Evolutionary conservation across 1,140 invertebrate species (phyloP).

Genomic region (Sarcophaga bullata): DNA sequence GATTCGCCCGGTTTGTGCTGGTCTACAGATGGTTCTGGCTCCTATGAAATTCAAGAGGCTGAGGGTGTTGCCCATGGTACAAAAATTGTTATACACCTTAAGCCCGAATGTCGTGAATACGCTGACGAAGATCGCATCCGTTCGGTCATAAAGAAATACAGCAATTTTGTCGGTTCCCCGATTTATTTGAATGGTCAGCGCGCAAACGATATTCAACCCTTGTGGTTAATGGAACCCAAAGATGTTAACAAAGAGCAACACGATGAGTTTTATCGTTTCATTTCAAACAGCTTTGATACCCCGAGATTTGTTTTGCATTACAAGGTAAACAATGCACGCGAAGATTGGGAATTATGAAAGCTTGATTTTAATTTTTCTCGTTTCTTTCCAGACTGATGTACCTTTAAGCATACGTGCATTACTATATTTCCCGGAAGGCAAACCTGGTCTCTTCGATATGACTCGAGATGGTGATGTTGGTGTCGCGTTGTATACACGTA

Average conservation of each 20-base stretch:
- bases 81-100: slow-evolving; percentile 92
- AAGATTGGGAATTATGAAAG: slow-evolving; percentile 50
- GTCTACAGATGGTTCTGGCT: slow-evolving; percentile 90
- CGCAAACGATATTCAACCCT: slow-evolving; percentile 87
- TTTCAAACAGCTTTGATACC: slow-evolving; percentile 84
- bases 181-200: slow-evolving; percentile 91
- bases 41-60: slow-evolving; percentile 88
- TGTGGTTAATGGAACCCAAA: slow-evolving; percentile 94
- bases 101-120: slow-evolving; percentile 87
- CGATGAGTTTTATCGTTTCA: slow-evolving; percentile 90
- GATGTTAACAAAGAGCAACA: slow-evolving; percentile 87
- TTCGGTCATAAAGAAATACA: slow-evolving; percentile 94
- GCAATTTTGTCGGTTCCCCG: slow-evolving; percentile 94
- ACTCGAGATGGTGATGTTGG: slow-evolving; percentile 83
- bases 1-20: slow-evolving; percentile 82
- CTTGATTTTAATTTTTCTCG: neutral
- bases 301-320: slow-evolving; percentile 88
- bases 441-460: slow-evolving; percentile 90
- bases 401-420: slow-evolving; percentile 91
- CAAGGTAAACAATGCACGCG: slow-evolving; percentile 61
- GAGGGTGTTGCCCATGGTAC: slow-evolving; percentile 88
- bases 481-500: slow-evolving; percentile 89
- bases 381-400: slow-evolving; percentile 76
- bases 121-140: slow-evolving; percentile 86
- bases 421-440: slow-evolving; percentile 92